Conservation (phyloP, 92 coral and sea anemone species). For the Zoanthus gigantus region DNA sequence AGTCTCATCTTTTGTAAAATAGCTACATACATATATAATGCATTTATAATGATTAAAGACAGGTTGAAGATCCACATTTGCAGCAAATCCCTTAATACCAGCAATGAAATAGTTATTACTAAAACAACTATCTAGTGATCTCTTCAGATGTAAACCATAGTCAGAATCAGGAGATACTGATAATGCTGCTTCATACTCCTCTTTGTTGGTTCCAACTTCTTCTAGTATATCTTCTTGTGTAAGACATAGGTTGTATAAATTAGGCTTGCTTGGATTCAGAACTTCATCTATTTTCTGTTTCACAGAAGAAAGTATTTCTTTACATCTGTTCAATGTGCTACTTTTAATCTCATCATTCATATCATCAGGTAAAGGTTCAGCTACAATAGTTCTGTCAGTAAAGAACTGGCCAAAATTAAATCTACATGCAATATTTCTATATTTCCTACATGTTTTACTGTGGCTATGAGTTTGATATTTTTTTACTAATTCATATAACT, state of each 20-base stretch:
- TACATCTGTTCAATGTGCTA: slow-evolving; percentile 13
- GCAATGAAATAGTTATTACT: slow-evolving; percentile 12
- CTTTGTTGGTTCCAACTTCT: slow-evolving; percentile 16
- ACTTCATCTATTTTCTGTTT: slow-evolving; percentile 76
- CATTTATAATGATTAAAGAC: slow-evolving; percentile 14
- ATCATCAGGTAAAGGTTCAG: slow-evolving; percentile 16
- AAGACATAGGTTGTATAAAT: slow-evolving; percentile 6
- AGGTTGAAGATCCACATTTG: slow-evolving; percentile 16
- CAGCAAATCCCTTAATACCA: slow-evolving; percentile 16
- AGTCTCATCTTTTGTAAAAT: slow-evolving; percentile 14
- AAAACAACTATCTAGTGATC: slow-evolving; percentile 15
- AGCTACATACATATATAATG: slow-evolving; percentile 12
- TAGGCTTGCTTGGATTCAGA: slow-evolving; percentile 62
- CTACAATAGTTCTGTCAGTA: slow-evolving; percentile 13
- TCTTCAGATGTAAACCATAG: slow-evolving; percentile 16
- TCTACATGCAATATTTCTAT: slow-evolving; percentile 14
- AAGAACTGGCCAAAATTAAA: slow-evolving; percentile 12
- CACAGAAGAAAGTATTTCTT: slow-evolving; percentile 46
- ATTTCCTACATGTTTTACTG: slow-evolving; percentile 15
- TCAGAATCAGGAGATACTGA: slow-evolving; percentile 16
- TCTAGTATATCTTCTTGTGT: slow-evolving; percentile 15
- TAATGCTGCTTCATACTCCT: slow-evolving; percentile 16
- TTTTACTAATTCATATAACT: slow-evolving; percentile 60
- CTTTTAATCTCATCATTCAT: slow-evolving; percentile 14
- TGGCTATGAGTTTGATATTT: slow-evolving; percentile 57